Conservation (phyloP, 2,888 invertebrate species). For the Hydrotaea cyrtoneurina region DNA sequence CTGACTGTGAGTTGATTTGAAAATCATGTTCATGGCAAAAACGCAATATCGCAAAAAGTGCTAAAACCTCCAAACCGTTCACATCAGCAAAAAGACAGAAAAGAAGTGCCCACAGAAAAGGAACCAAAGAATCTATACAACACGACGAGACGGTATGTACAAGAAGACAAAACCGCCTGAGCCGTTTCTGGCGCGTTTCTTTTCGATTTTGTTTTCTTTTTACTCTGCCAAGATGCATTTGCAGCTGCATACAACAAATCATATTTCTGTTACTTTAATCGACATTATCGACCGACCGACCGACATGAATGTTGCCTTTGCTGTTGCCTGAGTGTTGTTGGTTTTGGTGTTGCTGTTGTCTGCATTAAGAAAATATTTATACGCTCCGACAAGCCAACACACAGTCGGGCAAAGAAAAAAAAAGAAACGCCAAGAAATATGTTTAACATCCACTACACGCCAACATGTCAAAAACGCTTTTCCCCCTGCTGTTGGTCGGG, state of each 20-base stretch:
- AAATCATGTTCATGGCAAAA: conserved; percentile 67
- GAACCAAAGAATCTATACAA: conserved; percentile 30
- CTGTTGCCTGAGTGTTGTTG: background rate
- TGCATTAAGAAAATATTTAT: conserved; percentile 41
- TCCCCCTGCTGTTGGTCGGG: background rate
- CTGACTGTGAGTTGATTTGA: conserved; percentile 65
- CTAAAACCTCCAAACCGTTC: background rate
- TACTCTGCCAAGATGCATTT: conserved; percentile 61
- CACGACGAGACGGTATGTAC: background rate
- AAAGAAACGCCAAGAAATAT: conserved; percentile 22
- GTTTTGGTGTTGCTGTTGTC: conserved; percentile 18
- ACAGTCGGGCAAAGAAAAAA: conserved; percentile 1
- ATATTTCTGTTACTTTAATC: conserved; percentile 63
- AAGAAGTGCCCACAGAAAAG: conserved; percentile 28
- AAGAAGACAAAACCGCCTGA: conserved; percentile 6
- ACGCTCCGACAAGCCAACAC: conserved; percentile 27
- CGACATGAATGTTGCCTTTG: conserved; percentile 58
- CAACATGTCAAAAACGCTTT: conserved; percentile 37
- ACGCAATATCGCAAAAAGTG: conserved; percentile 16
- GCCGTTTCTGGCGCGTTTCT: conserved; percentile 47
- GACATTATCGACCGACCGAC: conserved; percentile 54
- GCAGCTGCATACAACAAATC: conserved; percentile 68
- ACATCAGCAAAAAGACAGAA: conserved; percentile 5
- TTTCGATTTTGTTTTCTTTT: conserved; percentile 32
- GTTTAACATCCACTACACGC: conserved; percentile 41